Evolutionary conservation across 2,888 invertebrate genomes (phyloP).

Genomic region (Eupithecia subfuscata): DNA sequence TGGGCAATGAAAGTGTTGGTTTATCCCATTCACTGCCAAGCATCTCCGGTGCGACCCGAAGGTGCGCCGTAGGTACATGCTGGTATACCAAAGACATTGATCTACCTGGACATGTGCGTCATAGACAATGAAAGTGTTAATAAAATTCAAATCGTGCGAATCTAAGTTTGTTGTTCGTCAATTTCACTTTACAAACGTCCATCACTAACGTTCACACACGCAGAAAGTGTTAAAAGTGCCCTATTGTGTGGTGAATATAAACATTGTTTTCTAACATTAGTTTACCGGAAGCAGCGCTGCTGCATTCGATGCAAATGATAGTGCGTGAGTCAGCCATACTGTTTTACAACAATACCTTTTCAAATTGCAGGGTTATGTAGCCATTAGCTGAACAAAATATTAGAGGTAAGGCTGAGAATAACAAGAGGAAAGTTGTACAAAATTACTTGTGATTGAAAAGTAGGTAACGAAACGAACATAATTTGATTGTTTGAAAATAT

Average conservation of each 20-base stretch:
- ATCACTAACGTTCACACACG: conserved; percentile 27
- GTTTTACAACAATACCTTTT: conserved; percentile 38
- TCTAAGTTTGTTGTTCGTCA: conserved; percentile 14
- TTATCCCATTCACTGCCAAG: neutral
- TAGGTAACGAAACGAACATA: neutral
- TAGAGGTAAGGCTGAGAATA: neutral
- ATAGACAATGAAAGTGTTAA: neutral
- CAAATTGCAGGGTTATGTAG: conserved; percentile 30
- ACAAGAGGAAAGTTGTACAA: neutral
- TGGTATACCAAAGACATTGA: too few species aligned
- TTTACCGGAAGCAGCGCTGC: conserved; percentile 38
- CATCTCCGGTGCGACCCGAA: neutral
- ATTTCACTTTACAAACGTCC: conserved; percentile 27
- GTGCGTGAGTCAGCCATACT: conserved; percentile 33
- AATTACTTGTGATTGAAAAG: neutral
- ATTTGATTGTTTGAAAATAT: too few species aligned
- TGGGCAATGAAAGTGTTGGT: neutral
- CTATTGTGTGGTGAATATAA: conserved; percentile 37
- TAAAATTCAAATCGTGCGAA: conserved; percentile 23
- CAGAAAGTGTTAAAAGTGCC: conserved; percentile 25
- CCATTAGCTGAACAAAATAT: neutral
- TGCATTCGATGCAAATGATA: conserved; percentile 49
- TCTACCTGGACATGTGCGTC: neutral
- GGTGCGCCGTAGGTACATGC: neutral
- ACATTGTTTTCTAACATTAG: conserved; percentile 34